Evolutionary conservation across 2,797 vertebrate genomes (phyloP).

Genomic region (Brachyrhaphis roseni): DNA sequence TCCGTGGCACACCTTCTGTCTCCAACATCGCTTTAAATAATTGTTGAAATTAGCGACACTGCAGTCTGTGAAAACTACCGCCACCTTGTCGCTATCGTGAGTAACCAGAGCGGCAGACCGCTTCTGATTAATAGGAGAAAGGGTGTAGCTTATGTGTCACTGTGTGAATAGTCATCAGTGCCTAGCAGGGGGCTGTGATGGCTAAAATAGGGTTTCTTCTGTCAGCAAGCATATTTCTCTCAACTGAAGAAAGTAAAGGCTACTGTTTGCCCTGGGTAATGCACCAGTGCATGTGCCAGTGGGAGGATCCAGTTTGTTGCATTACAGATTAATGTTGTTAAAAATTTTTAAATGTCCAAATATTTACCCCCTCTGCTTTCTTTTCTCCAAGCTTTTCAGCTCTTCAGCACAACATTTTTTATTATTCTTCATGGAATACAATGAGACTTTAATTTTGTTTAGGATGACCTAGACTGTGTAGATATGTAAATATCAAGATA

Average conservation of each 20-base stretch:
- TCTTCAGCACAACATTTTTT: constrained; percentile 6
- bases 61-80: constrained; percentile 31
- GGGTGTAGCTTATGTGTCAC: constrained; percentile 56
- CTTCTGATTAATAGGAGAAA: constrained; percentile 38
- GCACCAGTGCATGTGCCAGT: constrained; percentile 6
- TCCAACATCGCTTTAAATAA: constrained; percentile 42
- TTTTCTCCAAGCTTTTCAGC: constrained; percentile 6
- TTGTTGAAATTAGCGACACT: constrained; percentile 24
- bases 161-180: constrained; percentile 53
- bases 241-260: constrained; percentile 20
- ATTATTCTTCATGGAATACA: background rate
- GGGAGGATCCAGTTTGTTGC: constrained; percentile 13
- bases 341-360: constrained; percentile 6
- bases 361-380: constrained; percentile 8
- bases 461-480: constrained; percentile 21
- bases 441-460: constrained; percentile 20
- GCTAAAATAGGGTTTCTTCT: constrained; percentile 46
- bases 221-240: constrained; percentile 29
- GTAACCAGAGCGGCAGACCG: constrained; percentile 20
- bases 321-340: constrained; percentile 6
- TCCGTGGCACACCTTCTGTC: constrained; percentile 63
- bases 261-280: constrained; percentile 33
- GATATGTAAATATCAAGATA: constrained; percentile 39
- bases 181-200: constrained; percentile 45
- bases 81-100: constrained; percentile 32